Evolutionary conservation across 2,797 vertebrate species (phyloP).

Genomic region (Numenius phaeopus): DNA sequence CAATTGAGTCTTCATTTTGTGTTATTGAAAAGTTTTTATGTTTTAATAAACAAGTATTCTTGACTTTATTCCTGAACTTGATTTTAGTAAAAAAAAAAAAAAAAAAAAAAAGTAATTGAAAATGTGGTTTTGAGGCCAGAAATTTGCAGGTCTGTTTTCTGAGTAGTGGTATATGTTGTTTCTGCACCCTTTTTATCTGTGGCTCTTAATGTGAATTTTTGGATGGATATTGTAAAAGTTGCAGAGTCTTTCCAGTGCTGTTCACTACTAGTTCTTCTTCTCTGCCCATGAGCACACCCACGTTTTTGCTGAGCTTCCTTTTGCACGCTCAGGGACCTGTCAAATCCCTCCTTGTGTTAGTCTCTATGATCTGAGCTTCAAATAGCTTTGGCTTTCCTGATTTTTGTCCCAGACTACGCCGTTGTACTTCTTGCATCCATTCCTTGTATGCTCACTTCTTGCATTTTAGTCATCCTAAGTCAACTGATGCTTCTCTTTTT

Average conservation of each 20-base stretch:
- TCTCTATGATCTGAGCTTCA: neutral
- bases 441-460: neutral
- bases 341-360: neutral
- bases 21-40: neutral
- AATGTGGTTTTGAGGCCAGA: neutral
- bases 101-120: neutral
- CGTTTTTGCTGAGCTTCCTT: accelerated
- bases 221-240: neutral
- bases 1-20: neutral
- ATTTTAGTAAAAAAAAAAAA: neutral
- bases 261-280: neutral
- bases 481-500: neutral
- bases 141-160: neutral
- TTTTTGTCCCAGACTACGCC: neutral
- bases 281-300: neutral
- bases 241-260: neutral
- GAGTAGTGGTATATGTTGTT: neutral
- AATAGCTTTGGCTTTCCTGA: neutral
- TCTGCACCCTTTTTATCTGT: neutral
- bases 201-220: neutral
- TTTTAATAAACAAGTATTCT: neutral
- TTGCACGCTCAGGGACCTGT: neutral
- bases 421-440: neutral
- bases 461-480: neutral
- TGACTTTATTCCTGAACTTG: neutral